Evolutionary conservation across 64 coral and sea anemone genomes (phyloP).

Genomic region (Pachyseris speciosa): DNA sequence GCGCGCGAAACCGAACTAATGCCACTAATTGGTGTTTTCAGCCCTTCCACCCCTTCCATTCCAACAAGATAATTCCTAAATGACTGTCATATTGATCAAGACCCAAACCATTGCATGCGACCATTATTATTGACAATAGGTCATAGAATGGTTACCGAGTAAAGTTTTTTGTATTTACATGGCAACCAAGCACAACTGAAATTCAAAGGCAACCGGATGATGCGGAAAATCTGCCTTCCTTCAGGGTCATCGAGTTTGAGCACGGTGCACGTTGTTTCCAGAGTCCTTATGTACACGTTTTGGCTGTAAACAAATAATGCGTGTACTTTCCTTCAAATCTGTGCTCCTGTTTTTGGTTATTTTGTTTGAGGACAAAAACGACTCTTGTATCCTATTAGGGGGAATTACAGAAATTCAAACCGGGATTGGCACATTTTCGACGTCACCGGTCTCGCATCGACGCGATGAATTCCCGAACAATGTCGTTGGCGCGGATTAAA

Average conservation of each 20-base stretch:
- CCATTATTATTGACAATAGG: background rate
- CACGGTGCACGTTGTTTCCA: background rate
- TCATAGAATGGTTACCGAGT: too few relatives aligned
- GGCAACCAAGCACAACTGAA: background rate
- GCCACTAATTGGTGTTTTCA: conserved; percentile 6
- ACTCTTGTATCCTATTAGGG: background rate
- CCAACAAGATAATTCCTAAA: background rate
- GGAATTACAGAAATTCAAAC: background rate
- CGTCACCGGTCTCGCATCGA: background rate
- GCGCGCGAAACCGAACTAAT: too few relatives aligned
- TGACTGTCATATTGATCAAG: background rate
- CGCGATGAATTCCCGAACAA: background rate
- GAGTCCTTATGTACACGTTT: background rate
- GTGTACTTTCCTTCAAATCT: background rate
- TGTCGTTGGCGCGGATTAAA: background rate
- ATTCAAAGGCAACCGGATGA: background rate
- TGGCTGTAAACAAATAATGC: background rate
- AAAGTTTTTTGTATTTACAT: background rate
- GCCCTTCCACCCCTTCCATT: background rate
- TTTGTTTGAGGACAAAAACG: background rate
- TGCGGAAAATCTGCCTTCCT: too few relatives aligned
- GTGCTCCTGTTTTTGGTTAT: background rate
- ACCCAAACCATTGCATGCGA: background rate
- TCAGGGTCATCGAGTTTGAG: too few relatives aligned
- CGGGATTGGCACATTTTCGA: background rate